Evolutionary conservation across 2,113 vertebrate species (phyloP), one percentile per base, ranked within the genome.

Genomic region (Epinephelus lanceolatus): DNA sequence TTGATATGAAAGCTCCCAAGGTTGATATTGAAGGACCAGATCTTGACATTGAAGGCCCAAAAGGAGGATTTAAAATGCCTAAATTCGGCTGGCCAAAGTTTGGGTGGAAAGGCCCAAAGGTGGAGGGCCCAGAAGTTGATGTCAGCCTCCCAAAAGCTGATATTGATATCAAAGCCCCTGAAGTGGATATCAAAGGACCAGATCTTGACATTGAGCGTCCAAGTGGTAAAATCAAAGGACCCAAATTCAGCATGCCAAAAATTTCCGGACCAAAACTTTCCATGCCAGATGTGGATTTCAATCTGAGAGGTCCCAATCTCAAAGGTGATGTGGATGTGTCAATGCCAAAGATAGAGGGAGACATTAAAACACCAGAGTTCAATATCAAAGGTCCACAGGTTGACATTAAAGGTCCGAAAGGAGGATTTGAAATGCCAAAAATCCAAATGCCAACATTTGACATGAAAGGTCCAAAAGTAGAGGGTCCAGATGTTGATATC

Each of bases 291-390:
- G 2, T 86, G 0, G 84, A 83, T 37, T 40, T 84, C 0, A 63
- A 72, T 2, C 1, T 83, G 2, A 83, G 65, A 66, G 77, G 83
- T 6, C 76, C 95, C 0, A 90, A 60, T 23, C 0, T 85, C 1
- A 80, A 87, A 60, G 78, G 82, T 6, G 78, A 81, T 55, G 21
- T 80, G 21, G 78, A 78, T 12, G 0, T 72, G 6, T 75, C 78
- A 21, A 13, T 5, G 6, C 87, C 89, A 69, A 89, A 76, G 18
- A 27, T 81, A 1, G 57, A 86, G 1, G 85, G 80, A 30, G 73
- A 86, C 15, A 12, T 89, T 2, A 61, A 73, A 76, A 2, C 7
- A 4, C 74, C 80, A 5, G 47, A 40, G 0, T 2, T 84, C 0
- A 45, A 83, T 5, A 19, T 81, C 1, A 65, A 65, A 53, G 33